phyloP scores from a whole-genome alignment of 2,888 invertebrate genomes.

The Dicyrtomina minuta region DNA sequence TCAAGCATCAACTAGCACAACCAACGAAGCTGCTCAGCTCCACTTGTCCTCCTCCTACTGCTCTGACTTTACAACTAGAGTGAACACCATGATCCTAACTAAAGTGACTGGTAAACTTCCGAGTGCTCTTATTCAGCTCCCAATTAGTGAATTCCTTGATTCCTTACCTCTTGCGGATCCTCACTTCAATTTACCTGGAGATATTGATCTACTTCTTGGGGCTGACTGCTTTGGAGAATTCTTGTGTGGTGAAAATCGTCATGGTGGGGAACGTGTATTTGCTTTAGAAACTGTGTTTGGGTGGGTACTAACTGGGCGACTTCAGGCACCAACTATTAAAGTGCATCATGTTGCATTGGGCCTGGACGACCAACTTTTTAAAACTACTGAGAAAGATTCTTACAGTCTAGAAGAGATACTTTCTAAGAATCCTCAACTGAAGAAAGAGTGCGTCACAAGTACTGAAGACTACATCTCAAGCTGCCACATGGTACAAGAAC shows the following conservation, averaged over 20 bases:
- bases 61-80: not conserved
- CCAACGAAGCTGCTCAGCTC: not conserved
- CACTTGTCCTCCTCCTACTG: not conserved
- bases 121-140: not conserved
- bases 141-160: not conserved
- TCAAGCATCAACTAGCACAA: not conserved
- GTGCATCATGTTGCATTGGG: too few species aligned
- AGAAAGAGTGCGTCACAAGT: not conserved
- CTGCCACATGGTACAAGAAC: not conserved
- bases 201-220: conserved; percentile 26
- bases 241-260: not conserved
- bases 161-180: conserved; percentile 23
- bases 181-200: conserved; percentile 11
- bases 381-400: not conserved
- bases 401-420: not conserved
- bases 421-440: not conserved
- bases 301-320: conserved; percentile 4
- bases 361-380: not conserved
- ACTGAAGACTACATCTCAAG: not conserved
- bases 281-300: not conserved
- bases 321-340: not conserved
- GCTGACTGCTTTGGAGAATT: not conserved
- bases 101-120: not conserved
- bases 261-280: not conserved
- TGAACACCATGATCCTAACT: not conserved